Percentiles rank a stretch among this genome's conserved stretches.
These are phyloP conservation scores for Corythornis madagascariensis DNA, from an alignment of 2,113 vertebrate species.

Conservation along the genomic window DNA sequence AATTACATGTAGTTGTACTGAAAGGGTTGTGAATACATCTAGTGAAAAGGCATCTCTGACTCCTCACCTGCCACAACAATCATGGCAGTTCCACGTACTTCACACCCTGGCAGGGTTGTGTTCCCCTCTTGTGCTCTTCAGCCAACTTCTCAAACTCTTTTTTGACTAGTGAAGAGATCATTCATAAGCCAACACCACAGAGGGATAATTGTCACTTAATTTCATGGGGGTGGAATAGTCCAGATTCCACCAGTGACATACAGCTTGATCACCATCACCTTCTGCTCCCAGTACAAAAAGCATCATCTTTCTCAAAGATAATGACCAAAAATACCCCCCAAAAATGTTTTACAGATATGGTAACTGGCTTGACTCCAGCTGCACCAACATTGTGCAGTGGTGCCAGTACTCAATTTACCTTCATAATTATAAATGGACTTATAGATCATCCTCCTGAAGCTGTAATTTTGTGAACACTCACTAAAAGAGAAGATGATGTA, in stretches of 20 bases:
- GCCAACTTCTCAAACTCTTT: neutral
- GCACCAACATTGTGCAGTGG: neutral
- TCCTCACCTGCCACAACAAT: neutral
- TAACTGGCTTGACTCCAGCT: neutral
- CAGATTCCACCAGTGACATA: neutral
- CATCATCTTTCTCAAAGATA: neutral
- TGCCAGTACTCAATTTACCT: neutral
- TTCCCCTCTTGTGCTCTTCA: neutral
- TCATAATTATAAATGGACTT: slow-evolving; percentile 12
- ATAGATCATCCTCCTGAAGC: neutral
- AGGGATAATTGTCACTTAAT: neutral
- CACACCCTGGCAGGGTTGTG: neutral
- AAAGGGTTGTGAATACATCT: slow-evolving; percentile 24
- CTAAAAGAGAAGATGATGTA: slow-evolving; percentile 3
- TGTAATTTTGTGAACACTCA: neutral
- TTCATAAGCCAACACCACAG: neutral
- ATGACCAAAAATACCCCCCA: neutral
- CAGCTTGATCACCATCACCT: neutral
- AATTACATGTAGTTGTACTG: slow-evolving; percentile 61
- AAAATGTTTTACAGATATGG: neutral
- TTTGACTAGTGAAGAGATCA: neutral
- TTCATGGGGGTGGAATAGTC: neutral
- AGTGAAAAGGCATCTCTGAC: slow-evolving; percentile 37
- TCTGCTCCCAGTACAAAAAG: neutral
- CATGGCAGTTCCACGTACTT: neutral